Evolutionary conservation across 2,113 vertebrate genomes (phyloP).

Genomic region (Guaruba guarouba): DNA sequence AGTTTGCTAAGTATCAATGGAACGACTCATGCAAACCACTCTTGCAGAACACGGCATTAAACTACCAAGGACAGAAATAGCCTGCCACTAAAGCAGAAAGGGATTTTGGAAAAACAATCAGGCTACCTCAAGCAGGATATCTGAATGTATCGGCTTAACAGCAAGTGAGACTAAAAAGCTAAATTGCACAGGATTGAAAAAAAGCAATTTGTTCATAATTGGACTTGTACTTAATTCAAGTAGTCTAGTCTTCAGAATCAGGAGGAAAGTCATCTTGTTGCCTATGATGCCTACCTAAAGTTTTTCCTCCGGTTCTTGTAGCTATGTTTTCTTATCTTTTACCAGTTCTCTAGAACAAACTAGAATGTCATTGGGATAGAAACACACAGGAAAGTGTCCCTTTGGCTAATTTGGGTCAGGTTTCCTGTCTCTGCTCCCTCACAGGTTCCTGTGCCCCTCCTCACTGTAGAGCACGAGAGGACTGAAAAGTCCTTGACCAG

Average conservation of each 20-base stretch:
- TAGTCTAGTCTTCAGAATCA: not conserved
- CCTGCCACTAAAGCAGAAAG: not conserved
- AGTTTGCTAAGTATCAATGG: not conserved
- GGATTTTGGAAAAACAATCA: not conserved
- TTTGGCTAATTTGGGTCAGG: not conserved
- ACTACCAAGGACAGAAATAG: not conserved
- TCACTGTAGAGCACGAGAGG: not conserved
- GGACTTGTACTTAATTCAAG: not conserved
- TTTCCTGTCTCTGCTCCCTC: not conserved
- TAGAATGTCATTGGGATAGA: not conserved
- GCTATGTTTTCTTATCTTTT: not conserved
- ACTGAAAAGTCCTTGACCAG: not conserved
- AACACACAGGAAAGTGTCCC: not conserved
- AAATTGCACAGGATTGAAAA: not conserved
- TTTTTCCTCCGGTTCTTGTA: not conserved
- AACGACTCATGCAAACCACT: constrained; percentile 3
- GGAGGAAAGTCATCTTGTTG: not conserved
- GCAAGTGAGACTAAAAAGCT: not conserved
- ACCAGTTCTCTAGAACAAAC: not conserved
- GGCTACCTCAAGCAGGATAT: not conserved
- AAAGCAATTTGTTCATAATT: not conserved
- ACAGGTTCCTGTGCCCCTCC: not conserved
- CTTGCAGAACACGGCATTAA: not conserved
- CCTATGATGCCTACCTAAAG: not conserved
- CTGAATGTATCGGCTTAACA: not conserved